A percentile compares a stretch with the other conserved stretches of the same genome.
These are phyloP conservation scores for Enteromius thamalakanensis DNA, from an alignment of 2,797 vertebrate species.

Conservation along the genomic window DNA sequence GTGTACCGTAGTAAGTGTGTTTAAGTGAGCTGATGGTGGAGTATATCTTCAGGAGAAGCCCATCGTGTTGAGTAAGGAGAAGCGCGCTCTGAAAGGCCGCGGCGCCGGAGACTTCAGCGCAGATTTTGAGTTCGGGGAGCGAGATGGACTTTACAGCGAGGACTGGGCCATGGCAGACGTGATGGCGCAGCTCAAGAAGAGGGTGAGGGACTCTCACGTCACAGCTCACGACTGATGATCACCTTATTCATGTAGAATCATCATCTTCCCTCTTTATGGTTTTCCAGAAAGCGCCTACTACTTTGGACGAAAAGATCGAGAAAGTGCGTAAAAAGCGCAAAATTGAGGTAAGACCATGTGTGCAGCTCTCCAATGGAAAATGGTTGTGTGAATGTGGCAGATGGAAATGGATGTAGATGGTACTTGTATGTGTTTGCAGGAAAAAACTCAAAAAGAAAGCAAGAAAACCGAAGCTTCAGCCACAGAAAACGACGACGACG, in stretches of 20 bases:
- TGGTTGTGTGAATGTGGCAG: background rate
- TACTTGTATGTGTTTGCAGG: constrained; percentile 69
- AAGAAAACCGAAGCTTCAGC: constrained; percentile 56
- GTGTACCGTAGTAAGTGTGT: background rate
- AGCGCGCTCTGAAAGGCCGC: constrained; percentile 68
- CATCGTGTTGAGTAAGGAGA: constrained; percentile 77
- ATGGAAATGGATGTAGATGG: no score
- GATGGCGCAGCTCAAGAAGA: constrained; percentile 87
- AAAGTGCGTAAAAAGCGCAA: constrained; percentile 89
- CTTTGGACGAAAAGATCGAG: constrained; percentile 94
- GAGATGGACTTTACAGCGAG: constrained; percentile 71
- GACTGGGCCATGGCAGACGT: constrained; percentile 85
- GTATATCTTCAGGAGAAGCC: constrained; percentile 69
- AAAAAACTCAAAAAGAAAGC: constrained; percentile 72
- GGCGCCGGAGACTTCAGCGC: constrained; percentile 78
- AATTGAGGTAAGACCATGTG: constrained; percentile 76
- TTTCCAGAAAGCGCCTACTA: constrained; percentile 84
- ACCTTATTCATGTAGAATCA: background rate
- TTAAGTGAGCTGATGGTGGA: background rate
- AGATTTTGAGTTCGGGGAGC: constrained; percentile 86
- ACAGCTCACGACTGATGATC: no score
- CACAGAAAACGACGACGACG: constrained; percentile 39
- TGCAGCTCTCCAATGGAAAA: no score
- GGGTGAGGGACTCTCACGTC: constrained; percentile 68
- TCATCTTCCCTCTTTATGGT: background rate